These are phyloP conservation scores for Trichoplusia ni DNA, from an alignment of 1,140 invertebrate species.

Conservation along the genomic window DNA sequence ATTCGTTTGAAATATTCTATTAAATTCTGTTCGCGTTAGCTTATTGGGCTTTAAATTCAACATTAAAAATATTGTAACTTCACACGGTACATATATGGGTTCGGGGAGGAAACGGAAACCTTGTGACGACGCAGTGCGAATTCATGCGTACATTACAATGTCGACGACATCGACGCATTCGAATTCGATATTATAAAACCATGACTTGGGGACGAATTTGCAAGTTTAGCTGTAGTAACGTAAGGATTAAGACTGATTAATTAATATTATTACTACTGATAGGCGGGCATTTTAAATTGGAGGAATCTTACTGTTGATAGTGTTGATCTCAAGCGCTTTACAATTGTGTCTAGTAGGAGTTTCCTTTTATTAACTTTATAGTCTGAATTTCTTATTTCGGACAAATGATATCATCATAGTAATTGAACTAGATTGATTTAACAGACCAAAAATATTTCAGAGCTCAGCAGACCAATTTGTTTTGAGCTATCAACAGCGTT, in stretches of 20 bases:
- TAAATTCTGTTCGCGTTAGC: neutral
- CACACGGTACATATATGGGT: slow-evolving; percentile 25
- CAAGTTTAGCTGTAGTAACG: no score
- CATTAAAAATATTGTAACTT: slow-evolving; percentile 15
- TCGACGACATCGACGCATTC: slow-evolving; percentile 16
- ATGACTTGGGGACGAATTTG: no score
- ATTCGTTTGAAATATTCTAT: neutral
- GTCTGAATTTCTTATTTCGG: neutral
- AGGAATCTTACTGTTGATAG: no score
- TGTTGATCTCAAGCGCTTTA: no score
- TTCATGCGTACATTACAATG: slow-evolving; percentile 23
- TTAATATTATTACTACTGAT: no score
- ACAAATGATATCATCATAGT: slow-evolving; percentile 2
- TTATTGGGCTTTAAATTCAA: neutral
- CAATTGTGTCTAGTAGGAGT: no score
- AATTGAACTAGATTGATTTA: slow-evolving; percentile 4
- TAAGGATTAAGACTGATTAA: no score
- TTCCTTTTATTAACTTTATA: no score
- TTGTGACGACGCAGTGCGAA: slow-evolving; percentile 21
- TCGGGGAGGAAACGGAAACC: slow-evolving; percentile 12
- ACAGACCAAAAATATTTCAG: neutral
- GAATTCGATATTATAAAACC: no score
- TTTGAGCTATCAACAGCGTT: neutral
- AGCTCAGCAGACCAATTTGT: slow-evolving; percentile 1
- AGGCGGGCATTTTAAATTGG: no score